Evolutionary conservation across 1,140 invertebrate species (phyloP).

Genomic region (Mya arenaria): DNA sequence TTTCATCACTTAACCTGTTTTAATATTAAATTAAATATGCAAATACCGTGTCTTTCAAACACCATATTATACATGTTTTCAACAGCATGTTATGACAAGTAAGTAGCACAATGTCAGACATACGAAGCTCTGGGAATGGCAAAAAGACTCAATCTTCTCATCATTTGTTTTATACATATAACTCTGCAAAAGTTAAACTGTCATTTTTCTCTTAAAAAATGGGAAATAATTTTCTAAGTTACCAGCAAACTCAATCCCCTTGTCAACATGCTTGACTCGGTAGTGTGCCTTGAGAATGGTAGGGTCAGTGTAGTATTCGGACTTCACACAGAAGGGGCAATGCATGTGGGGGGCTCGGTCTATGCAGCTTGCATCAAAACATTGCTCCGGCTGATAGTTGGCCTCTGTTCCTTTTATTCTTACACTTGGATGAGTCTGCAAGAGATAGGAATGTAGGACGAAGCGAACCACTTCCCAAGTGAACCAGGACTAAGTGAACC

Average conservation of each 20-base stretch:
- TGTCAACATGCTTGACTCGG: constrained; percentile 81
- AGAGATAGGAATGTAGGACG: no score
- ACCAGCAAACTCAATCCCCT: constrained; percentile 82
- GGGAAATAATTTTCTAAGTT: no score
- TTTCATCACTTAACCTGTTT: no score
- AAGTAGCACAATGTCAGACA: neutral
- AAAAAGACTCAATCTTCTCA: neutral
- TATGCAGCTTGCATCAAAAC: constrained; percentile 74
- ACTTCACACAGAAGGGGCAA: constrained; percentile 81
- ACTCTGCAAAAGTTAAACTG: no score
- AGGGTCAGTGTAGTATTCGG: constrained; percentile 79
- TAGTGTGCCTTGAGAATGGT: constrained; percentile 81
- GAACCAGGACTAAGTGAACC: no score
- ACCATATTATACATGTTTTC: no score
- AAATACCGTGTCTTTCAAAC: no score
- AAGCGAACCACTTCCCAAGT: no score
- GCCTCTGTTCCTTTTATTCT: constrained; percentile 80
- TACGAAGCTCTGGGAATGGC: neutral
- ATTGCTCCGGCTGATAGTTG: constrained; percentile 77
- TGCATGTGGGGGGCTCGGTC: constrained; percentile 78
- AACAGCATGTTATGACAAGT: no score
- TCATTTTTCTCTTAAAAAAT: no score
- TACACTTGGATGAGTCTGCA: constrained; percentile 81
- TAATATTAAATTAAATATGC: no score
- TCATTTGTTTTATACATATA: no score